phyloP scores from a whole-genome alignment of 2,888 invertebrate genomes.

The Tetheella fluctuosa region DNA sequence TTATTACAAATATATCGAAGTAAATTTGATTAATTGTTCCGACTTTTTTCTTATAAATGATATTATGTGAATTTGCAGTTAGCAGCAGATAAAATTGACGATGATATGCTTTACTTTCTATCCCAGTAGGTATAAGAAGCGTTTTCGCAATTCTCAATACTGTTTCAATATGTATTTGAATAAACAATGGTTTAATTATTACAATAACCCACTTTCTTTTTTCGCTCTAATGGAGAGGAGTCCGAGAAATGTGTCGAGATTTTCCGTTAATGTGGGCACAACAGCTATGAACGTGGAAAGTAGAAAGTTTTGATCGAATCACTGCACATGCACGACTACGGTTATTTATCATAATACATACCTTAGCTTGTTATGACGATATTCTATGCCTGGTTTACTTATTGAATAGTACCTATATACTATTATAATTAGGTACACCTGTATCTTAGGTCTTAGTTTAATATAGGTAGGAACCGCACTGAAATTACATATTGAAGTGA shows the following conservation, averaged over 20 bases:
- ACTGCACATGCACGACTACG: slow-evolving; percentile 79
- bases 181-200: slow-evolving; percentile 53
- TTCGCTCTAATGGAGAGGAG: slow-evolving; percentile 75
- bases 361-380: slow-evolving; percentile 54
- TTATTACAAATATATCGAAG: too few species aligned
- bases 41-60: too few species aligned
- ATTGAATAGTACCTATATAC: slow-evolving; percentile 16
- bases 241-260: slow-evolving; percentile 76
- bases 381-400: slow-evolving; percentile 53
- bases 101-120: background rate
- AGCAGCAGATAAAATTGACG: background rate
- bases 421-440: background rate
- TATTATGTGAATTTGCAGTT: background rate
- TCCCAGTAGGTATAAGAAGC: background rate
- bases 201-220: slow-evolving; percentile 71
- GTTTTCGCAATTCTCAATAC: slow-evolving; percentile 9
- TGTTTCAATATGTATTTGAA: slow-evolving; percentile 25
- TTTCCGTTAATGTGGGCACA: slow-evolving; percentile 76
- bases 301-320: slow-evolving; percentile 81
- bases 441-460: too few species aligned
- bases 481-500: too few species aligned
- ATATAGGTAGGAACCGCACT: too few species aligned
- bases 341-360: slow-evolving; percentile 42
- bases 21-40: too few species aligned
- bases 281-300: slow-evolving; percentile 74